These are phyloP conservation scores for Alectoris magna DNA, from an alignment of 2,797 vertebrate genomes.

Conservation along the genomic window DNA sequence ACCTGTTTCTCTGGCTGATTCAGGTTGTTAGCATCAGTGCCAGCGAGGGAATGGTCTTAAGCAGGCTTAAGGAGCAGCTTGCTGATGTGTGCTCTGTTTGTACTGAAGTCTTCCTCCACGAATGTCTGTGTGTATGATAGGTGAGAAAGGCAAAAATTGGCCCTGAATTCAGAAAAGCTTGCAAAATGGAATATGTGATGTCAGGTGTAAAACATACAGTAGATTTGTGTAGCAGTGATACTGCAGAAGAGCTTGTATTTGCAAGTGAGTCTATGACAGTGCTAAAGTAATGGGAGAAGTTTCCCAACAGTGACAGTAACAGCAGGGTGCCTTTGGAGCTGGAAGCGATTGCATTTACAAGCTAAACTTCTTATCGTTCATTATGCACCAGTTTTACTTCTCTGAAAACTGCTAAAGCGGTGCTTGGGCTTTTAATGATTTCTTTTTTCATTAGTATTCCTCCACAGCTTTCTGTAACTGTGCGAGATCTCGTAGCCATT, in stretches of 20 bases:
- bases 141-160: not conserved
- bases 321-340: not conserved
- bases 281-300: not conserved
- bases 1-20: not conserved
- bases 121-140: not conserved
- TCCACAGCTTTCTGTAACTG: not conserved
- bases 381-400: not conserved
- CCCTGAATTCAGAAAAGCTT: not conserved
- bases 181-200: not conserved
- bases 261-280: not conserved
- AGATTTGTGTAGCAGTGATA: not conserved
- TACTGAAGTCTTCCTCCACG: not conserved
- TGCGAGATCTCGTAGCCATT: not conserved
- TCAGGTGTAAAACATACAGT: not conserved
- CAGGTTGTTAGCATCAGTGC: not conserved
- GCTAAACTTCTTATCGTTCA: not conserved
- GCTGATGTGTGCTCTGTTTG: not conserved
- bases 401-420: not conserved
- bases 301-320: not conserved
- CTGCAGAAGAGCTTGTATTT: not conserved
- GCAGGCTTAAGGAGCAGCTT: not conserved
- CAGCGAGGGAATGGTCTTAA: not conserved
- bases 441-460: not conserved
- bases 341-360: not conserved
- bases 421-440: accelerated